Evolutionary conservation across 2,797 vertebrate species (phyloP), one percentile per base, ranked within the genome.

Genomic region (Pachyuromys duprasi): DNA sequence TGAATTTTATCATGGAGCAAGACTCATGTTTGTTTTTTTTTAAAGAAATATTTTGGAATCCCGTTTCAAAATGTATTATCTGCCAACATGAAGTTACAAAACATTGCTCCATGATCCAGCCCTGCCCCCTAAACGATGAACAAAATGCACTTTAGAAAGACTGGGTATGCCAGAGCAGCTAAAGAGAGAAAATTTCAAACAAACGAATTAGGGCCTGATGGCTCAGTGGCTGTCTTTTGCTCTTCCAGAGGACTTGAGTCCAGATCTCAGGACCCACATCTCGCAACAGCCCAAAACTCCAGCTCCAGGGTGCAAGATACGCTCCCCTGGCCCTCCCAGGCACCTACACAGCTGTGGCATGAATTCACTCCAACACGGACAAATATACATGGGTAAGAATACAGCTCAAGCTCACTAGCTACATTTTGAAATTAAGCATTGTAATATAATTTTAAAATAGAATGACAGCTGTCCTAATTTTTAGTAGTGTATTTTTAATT

Each of bases 1-100:
- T 49, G 67, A 92, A 88, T 92, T 94, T 74, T 65, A 87, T 22
- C 57, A 69, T 14, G 86, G 26, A 49, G 5, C 20, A 90, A 75
- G 31, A 80, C 36, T 72, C 49, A 17, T n/a, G n/a, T 70, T n/a
- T n/a, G 9, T 67, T 67, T 67, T 13, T 72, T 95, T 90, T 75
- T 53, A 74, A 83, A 94, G 90, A 78, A 93, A 92, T 24, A 26
- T 65, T 94, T 94, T 82, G 18, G 17, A 86, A 92, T n/a, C 15
- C 15, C 83, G 86, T 89, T 95, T 93, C 57, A 89, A 42, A 57
- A 90, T 82, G 20, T 60, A 3, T 49, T 92, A 92, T 86, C 45
- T 78, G 0, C 36, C 53, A 55, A 45, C 57, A 88, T 79, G 39
- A 81, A 53, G 14, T 75, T 88, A 17, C 63, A 89, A 53, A 84